These are phyloP conservation scores for Parnassius glacialis DNA, from an alignment of 2,888 invertebrate species.

Conservation along the genomic window DNA sequence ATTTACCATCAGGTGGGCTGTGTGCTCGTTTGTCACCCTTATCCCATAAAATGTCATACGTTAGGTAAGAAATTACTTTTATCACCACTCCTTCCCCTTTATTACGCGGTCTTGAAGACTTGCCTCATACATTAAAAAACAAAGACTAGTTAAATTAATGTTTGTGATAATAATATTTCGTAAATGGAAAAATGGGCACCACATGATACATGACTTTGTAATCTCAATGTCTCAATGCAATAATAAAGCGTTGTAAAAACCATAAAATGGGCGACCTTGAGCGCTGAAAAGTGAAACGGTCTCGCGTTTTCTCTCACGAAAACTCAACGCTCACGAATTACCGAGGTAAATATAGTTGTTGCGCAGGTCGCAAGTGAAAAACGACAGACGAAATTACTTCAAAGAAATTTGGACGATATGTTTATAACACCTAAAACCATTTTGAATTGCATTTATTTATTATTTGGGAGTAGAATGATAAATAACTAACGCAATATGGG, in stretches of 20 bases:
- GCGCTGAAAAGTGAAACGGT: slow-evolving; percentile 20
- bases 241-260: slow-evolving; percentile 4
- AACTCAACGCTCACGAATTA: slow-evolving; percentile 1
- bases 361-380: slow-evolving; percentile 8
- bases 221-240: slow-evolving; percentile 14
- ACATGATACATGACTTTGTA: slow-evolving; percentile 13
- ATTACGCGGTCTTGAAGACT: too few species aligned
- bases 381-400: background rate
- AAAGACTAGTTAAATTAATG: too few species aligned
- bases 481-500: background rate
- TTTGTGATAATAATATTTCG: background rate
- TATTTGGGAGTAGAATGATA: too few species aligned
- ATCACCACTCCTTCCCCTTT: too few species aligned
- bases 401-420: slow-evolving; percentile 3
- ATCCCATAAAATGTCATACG: too few species aligned
- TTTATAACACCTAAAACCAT: background rate
- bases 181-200: background rate
- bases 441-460: background rate
- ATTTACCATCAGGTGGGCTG: too few species aligned
- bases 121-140: too few species aligned
- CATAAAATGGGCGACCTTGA: slow-evolving; percentile 23
- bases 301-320: slow-evolving; percentile 18
- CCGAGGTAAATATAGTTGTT: slow-evolving; percentile 18
- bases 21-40: too few species aligned
- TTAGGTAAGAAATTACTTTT: too few species aligned